A percentile compares a stretch with the other conserved stretches of the same genome.
phyloP scores from a whole-genome alignment of 2,888 invertebrate species.

The Drosophila mayaguana region DNA sequence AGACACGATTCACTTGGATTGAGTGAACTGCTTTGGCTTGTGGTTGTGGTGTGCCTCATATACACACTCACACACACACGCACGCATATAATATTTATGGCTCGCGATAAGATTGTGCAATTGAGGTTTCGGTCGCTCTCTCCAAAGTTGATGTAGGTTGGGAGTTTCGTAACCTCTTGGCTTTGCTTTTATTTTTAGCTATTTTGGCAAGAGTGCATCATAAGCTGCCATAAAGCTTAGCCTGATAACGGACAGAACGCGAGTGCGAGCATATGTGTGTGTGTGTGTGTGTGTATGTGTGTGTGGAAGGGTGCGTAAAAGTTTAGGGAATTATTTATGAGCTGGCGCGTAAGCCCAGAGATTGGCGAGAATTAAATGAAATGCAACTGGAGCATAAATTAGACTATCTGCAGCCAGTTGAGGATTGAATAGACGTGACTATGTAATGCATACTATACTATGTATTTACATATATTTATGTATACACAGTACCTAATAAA shows the following conservation, averaged over 20 bases:
- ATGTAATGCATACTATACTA: background rate
- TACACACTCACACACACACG: background rate
- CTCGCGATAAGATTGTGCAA: slow-evolving; percentile 77
- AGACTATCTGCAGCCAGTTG: background rate
- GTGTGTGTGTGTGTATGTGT: too few species aligned
- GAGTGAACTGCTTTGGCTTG: slow-evolving; percentile 36
- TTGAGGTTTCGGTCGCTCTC: slow-evolving; percentile 55
- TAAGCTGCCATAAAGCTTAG: slow-evolving; percentile 48
- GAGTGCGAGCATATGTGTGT: background rate
- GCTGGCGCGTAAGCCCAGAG: background rate
- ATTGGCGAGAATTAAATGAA: slow-evolving; percentile 1
- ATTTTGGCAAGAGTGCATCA: slow-evolving; percentile 30
- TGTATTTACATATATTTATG: background rate
- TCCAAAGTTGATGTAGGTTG: slow-evolving; percentile 76
- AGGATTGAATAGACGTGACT: background rate
- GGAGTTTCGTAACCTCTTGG: slow-evolving; percentile 67
- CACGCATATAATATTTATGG: slow-evolving; percentile 67
- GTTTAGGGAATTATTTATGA: slow-evolving; percentile 6
- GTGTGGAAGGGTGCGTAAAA: background rate
- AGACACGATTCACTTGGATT: slow-evolving; percentile 45
- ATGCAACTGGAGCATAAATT: slow-evolving; percentile 9
- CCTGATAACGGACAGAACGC: slow-evolving; percentile 22
- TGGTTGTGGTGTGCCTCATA: slow-evolving; percentile 22
- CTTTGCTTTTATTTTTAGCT: slow-evolving; percentile 36
- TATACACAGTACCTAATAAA: background rate